Conservation (phyloP, 2,888 invertebrate species). For the Craniophora ligustri region DNA sequence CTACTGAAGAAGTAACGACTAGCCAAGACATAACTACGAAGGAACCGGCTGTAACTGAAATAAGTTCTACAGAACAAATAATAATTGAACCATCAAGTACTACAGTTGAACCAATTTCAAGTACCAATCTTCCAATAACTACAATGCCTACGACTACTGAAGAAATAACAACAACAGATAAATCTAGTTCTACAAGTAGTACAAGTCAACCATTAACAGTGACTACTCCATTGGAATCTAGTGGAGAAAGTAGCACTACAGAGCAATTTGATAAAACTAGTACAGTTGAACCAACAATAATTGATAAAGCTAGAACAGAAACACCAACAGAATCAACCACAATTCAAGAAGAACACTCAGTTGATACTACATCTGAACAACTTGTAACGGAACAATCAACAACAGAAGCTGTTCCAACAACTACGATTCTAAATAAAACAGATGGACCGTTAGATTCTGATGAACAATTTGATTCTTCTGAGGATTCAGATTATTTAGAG, state of each 20-base stretch:
- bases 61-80: background rate
- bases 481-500: background rate
- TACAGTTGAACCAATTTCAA: background rate
- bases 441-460: background rate
- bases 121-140: background rate
- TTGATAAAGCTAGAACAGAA: background rate
- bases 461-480: background rate
- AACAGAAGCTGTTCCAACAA: background rate
- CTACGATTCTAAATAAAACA: background rate
- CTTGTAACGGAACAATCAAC: background rate
- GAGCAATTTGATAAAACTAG: background rate
- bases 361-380: background rate
- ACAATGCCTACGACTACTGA: background rate
- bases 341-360: background rate
- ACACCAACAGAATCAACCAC: background rate
- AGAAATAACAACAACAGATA: background rate
- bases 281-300: background rate
- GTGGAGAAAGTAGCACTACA: no score
- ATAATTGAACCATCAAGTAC: background rate
- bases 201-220: background rate
- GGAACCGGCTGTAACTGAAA: background rate
- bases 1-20: background rate
- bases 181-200: background rate
- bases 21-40: background rate
- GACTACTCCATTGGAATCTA: background rate